Evolutionary conservation across 2,113 vertebrate genomes (phyloP), one percentile per base, ranked within the genome.

Genomic region (Oryzias javanicus): DNA sequence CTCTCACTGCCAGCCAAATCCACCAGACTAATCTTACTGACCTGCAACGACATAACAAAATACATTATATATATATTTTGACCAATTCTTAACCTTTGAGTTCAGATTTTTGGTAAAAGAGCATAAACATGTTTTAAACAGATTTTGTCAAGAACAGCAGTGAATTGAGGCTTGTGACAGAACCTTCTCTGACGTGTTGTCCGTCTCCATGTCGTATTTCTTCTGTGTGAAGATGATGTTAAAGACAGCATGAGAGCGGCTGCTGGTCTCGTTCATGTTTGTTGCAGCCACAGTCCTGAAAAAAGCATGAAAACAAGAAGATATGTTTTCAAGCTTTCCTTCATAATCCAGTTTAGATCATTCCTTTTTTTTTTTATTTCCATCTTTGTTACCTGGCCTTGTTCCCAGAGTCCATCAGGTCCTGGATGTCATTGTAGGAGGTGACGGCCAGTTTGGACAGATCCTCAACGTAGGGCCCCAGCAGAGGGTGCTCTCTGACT

Each of bases 221-320:
- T 97, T 98, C 90, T 99, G 97, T 0, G 97, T 99, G 91, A 99
- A 99, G 84, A 99, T 99, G 83, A 99, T 99, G 89, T 98, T 99
- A 86, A 99, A 99, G 50, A 99, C 97, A 0, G 97, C 97, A 0
- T 99, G 97, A 14, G 96, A 98, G 67, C 97, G 95, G 76, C 97
- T 99, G 90, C 97, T 99, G 63, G 95, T 97, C 90, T 99, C 96
- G 0, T 99, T 99, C 97, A 99, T 99, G 92, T 99, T 98, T 6
- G 97, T 99, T 50, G 96, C 97, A 2, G 96, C 97, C 86, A 98
- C 97, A 0, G 97, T 99, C 84, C 97, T 99, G 85, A 3, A 7
- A 27, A n/a, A 51, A 5, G 5, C 0, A 25, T 17, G 4, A 0
- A 16, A 29, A 8, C 15, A 51, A 22, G 22, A 35, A 8, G 18